These are phyloP conservation scores for Ochropacha duplaris DNA, from an alignment of 2,888 invertebrate species.

Conservation along the genomic window DNA sequence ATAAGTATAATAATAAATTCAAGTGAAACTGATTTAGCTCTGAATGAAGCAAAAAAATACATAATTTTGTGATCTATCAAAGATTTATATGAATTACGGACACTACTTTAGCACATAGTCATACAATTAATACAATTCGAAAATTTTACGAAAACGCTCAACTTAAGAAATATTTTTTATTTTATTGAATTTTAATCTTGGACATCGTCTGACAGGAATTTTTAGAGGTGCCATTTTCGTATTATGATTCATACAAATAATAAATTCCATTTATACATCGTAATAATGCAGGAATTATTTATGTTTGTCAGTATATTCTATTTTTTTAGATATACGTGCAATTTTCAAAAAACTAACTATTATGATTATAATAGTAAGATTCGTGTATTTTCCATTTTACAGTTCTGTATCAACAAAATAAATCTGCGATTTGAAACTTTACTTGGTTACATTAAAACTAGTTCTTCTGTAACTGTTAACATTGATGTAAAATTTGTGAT, in stretches of 20 bases:
- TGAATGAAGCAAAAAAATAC: no score
- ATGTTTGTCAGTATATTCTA: background rate
- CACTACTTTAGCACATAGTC: constrained; percentile 16
- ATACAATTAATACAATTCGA: constrained; percentile 43
- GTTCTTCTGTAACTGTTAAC: background rate
- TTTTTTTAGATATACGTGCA: no score
- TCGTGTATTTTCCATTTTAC: no score
- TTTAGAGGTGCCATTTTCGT: background rate
- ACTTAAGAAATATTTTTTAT: constrained; percentile 1
- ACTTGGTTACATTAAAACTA: background rate
- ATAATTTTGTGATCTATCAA: no score
- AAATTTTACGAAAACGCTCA: constrained; percentile 38
- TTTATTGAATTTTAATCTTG: background rate
- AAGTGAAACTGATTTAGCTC: no score
- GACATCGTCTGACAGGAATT: background rate
- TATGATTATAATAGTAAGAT: no score
- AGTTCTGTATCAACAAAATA: no score
- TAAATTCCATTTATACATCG: background rate
- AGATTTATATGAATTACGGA: background rate
- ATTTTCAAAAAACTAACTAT: no score
- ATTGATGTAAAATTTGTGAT: constrained; percentile 6
- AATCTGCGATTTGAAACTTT: background rate
- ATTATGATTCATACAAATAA: background rate
- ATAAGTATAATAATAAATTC: no score
- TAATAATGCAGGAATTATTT: background rate